Evolutionary conservation across 2,113 vertebrate species (phyloP).

Genomic region (Euleptes europaea): DNA sequence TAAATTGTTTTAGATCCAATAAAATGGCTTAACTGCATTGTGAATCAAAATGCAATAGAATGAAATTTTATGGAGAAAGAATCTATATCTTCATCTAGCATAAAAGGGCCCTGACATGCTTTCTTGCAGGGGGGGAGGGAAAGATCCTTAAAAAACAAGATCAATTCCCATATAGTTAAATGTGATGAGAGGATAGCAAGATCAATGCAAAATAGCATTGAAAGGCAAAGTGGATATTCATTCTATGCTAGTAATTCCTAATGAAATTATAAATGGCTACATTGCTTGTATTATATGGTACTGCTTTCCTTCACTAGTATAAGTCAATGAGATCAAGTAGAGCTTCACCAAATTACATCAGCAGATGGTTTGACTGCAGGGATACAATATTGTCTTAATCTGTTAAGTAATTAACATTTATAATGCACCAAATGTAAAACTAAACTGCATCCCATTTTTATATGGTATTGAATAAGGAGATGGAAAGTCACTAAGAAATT

Average conservation of each 20-base stretch:
- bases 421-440: slow-evolving; percentile 1
- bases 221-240: slow-evolving; percentile 28
- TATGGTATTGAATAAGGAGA: neutral
- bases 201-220: slow-evolving; percentile 11
- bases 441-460: slow-evolving; percentile 1
- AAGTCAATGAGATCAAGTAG: slow-evolving; percentile 10
- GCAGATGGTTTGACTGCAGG: neutral
- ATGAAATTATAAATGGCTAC: slow-evolving; percentile 39
- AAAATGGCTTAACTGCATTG: neutral
- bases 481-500: slow-evolving; percentile 2
- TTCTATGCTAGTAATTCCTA: slow-evolving; percentile 26
- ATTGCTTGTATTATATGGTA: slow-evolving; percentile 16
- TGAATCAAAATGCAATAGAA: slow-evolving; percentile 23
- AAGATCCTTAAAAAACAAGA: slow-evolving; percentile 28
- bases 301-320: neutral
- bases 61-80: slow-evolving; percentile 6
- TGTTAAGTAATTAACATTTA: slow-evolving; percentile 26
- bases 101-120: neutral
- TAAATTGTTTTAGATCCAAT: neutral
- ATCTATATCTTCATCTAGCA: slow-evolving; percentile 1
- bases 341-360: neutral
- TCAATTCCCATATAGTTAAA: slow-evolving; percentile 28
- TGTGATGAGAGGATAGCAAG: slow-evolving; percentile 16
- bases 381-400: slow-evolving; percentile 14
- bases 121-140: neutral